Base-by-base conservation (phyloP, 2,888 invertebrate genomes). In the Leptopilina drosophilae region DNA sequence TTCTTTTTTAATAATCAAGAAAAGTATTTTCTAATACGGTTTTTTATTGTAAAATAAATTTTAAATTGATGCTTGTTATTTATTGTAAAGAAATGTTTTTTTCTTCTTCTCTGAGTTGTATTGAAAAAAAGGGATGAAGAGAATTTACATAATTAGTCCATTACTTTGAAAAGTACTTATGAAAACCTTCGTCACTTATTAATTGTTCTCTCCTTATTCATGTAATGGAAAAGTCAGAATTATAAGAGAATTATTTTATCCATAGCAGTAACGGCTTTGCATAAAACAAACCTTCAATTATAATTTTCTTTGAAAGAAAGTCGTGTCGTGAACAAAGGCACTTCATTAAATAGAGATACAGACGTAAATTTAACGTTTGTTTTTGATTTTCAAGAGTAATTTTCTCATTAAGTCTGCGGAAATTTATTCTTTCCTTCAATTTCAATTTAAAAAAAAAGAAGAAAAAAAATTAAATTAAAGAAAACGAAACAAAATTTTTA, bases 231-330 rank as follows among this genome's bases (percentile, higher is more conserved):
- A 33, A 7, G 12, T 8, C 46, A 20, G 67, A 26, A 53, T 53
- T 46, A 53, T 53, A 69, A 53, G 42, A 33, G 14, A 69, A 53
- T 53, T 1, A 14, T 49, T 53, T 53, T 53, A 69, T 69, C 49
- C 14, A 46, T 14, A 14, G 53, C 14, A 20, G 53, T 26, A 14
- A 53, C 46, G 46, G 20, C 20, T 69, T 69, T 69, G 67, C 53
- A 53, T 69, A 53, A 69, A 69, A 69, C 53, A 69, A 53, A 14
- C 26, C 69, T 26, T 69, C 14, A 49, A 69, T 69, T 49, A 69
- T 53, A 53, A 69, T 53, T 69, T 20, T 53, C 14, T 53, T 6
- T 26, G 53, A 53, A 26, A 33, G 49, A 69, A 12, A 69, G 49
- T 53, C 53, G 26, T 49, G 26, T 33, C 12, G 46, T 6, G 40